These are phyloP conservation scores for Kryptolebias marmoratus DNA, from an alignment of 2,113 vertebrate genomes.

Conservation along the genomic window DNA sequence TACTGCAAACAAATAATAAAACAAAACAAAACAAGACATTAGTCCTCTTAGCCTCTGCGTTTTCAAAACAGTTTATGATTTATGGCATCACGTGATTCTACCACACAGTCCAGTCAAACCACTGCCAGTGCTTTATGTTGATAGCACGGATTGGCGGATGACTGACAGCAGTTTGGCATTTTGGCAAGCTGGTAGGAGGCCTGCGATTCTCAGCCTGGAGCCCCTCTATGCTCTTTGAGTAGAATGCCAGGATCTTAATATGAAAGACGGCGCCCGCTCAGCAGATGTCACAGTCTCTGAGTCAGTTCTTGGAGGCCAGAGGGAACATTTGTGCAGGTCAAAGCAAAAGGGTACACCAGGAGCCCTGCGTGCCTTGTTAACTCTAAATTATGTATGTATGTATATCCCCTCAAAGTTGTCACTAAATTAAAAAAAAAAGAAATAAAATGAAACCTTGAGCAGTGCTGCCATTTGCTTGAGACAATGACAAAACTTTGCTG, in stretches of 20 bases:
- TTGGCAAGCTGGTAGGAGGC: constrained; percentile 22
- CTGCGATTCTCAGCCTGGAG: constrained; percentile 10
- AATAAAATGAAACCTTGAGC: constrained; percentile 14
- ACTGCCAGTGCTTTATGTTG: constrained; percentile 8
- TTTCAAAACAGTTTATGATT: neutral
- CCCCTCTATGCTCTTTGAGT: constrained; percentile 22
- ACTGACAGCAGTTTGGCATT: constrained; percentile 50
- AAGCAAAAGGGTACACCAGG: constrained; percentile 8
- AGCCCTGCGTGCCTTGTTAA: neutral
- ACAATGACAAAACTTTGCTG: constrained; percentile 17
- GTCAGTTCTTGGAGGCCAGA: constrained; percentile 16
- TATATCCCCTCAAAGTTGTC: constrained; percentile 20
- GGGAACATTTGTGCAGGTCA: constrained; percentile 31
- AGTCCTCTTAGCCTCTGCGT: neutral
- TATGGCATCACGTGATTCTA: too few species aligned
- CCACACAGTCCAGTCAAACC: neutral
- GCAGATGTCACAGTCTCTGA: constrained; percentile 19
- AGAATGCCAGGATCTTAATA: constrained; percentile 44
- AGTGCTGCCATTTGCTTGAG: constrained; percentile 17
- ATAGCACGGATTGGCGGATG: constrained; percentile 15
- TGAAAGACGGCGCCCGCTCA: constrained; percentile 32
- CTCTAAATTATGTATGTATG: constrained; percentile 13
- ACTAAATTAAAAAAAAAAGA: neutral
- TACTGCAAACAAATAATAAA: constrained; percentile 82
- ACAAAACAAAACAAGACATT: constrained; percentile 16